phyloP scores from a whole-genome alignment of 2,888 invertebrate species.

The Drosophila rubida region DNA sequence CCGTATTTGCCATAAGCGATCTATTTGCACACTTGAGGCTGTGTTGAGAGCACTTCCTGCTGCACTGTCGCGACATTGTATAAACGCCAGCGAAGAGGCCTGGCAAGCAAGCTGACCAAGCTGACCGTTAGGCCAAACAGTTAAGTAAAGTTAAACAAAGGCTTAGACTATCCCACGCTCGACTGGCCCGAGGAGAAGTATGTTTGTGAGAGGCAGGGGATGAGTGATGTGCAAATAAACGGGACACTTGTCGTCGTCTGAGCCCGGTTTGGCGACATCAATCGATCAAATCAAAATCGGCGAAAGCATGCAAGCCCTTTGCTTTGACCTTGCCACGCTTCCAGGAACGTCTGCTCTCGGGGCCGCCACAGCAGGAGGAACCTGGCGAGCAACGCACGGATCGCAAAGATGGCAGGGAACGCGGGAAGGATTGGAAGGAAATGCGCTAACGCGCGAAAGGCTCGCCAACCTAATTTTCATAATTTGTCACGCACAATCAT shows the following conservation, averaged over 20 bases:
- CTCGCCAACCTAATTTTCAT: conserved; percentile 69
- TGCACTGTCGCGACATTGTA: conserved; percentile 50
- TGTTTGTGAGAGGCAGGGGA: conserved; percentile 9
- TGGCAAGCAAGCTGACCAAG: neutral
- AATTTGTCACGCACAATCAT: conserved; percentile 80
- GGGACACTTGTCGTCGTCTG: conserved; percentile 37
- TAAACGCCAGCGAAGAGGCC: conserved; percentile 11
- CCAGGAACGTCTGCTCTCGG: conserved; percentile 43
- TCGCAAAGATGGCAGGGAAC: conserved; percentile 12
- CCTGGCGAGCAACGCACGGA: neutral
- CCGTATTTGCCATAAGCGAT: no score
- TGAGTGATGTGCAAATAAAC: conserved; percentile 35
- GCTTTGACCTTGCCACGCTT: conserved; percentile 34
- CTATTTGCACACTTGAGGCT: conserved; percentile 38
- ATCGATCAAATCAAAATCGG: conserved; percentile 28
- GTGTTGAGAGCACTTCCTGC: conserved; percentile 36
- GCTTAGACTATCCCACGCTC: conserved; percentile 58
- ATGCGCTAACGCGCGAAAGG: conserved; percentile 58
- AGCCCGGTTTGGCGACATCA: conserved; percentile 47
- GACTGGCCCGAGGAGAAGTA: conserved; percentile 2
- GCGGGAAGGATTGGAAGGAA: conserved; percentile 3
- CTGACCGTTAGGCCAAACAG: conserved; percentile 48
- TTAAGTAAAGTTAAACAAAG: conserved; percentile 68
- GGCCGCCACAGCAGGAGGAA: conserved; percentile 22
- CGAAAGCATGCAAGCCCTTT: neutral